These are phyloP conservation scores for Ammodramus savannarum DNA, from an alignment of 2,113 vertebrate species.

Conservation along the genomic window DNA sequence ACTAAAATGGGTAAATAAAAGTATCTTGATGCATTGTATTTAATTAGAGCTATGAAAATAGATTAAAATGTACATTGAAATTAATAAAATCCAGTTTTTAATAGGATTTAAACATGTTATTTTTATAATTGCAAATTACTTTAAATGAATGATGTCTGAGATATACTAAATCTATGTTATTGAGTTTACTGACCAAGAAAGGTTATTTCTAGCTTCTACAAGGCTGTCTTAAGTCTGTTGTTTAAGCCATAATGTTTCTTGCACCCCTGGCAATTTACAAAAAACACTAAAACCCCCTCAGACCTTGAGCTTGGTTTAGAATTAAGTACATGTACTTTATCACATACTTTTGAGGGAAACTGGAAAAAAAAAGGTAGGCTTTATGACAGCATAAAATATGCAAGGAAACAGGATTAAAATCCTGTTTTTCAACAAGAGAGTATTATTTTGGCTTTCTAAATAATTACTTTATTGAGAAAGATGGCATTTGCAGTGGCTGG, in stretches of 20 bases:
- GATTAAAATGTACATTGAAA: not conserved
- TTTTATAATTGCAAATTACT: not conserved
- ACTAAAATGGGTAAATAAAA: conserved; percentile 4
- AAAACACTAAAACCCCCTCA: rapidly evolving
- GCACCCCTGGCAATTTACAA: not conserved
- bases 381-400: rapidly evolving
- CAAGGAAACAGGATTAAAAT: not conserved
- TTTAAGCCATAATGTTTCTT: not conserved
- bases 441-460: not conserved
- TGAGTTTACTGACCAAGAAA: not conserved
- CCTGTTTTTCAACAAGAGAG: not conserved
- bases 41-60: not conserved
- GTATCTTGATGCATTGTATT: not conserved
- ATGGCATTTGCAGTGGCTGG: not conserved
- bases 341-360: not conserved
- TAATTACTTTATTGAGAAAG: not conserved
- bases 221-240: not conserved
- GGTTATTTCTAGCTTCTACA: not conserved
- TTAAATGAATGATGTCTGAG: not conserved
- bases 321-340: not conserved
- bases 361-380: not conserved
- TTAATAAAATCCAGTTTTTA: not conserved
- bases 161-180: not conserved
- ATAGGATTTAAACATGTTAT: not conserved
- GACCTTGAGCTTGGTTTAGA: not conserved